Evolutionary conservation across 2,113 vertebrate genomes (phyloP), one percentile per base, ranked within the genome.

Genomic region (Ciconia boyciana): DNA sequence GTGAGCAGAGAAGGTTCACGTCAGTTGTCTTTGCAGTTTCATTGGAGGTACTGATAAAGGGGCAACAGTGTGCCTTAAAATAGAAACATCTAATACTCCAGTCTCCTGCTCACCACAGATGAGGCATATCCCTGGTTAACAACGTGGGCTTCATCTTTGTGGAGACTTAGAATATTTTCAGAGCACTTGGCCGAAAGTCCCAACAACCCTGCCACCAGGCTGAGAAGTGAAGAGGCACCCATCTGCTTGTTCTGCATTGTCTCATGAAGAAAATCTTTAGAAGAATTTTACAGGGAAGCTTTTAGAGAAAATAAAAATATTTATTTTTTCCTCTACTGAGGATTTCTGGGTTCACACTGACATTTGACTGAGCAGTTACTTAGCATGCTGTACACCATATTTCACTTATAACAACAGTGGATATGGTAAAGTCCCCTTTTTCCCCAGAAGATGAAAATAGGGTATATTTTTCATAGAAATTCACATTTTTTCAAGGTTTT

Each of bases 231-330:
- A 74, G 77, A 58, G 49, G 66, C 28, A 72, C 66, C 29, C 49
- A 58, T 88, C 75, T 60, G 69, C 31, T 80, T 87, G 25, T 24
- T 85, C 65, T 49, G 26, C 88, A 70, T 13, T 85, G 57, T 65
- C 57, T 83, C 34, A 46, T 44, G 62, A 83, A 90, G 61, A 83
- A 95, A 89, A 79, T 32, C 48, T 71, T 95, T 39, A 68, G n/a
- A 97, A 96, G 46, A 95, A 97, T 85, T 93, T 94, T 96, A 94
- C 91, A 95, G 84, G 84, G 46, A 97, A 95, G 62, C 91, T 91
- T 94, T 96, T 55, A 93, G 74, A 74, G 81, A 95, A 96, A 96
- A 92, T 69, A 87, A 76, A 93, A 76, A 89, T 54, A 94, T 96
- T 97, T 97, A 96, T 97, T 95, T 89, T 91, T 95, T 82, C 64